Evolutionary conservation across 2,113 vertebrate species (phyloP).

Genomic region (Tragelaphus scriptus): DNA sequence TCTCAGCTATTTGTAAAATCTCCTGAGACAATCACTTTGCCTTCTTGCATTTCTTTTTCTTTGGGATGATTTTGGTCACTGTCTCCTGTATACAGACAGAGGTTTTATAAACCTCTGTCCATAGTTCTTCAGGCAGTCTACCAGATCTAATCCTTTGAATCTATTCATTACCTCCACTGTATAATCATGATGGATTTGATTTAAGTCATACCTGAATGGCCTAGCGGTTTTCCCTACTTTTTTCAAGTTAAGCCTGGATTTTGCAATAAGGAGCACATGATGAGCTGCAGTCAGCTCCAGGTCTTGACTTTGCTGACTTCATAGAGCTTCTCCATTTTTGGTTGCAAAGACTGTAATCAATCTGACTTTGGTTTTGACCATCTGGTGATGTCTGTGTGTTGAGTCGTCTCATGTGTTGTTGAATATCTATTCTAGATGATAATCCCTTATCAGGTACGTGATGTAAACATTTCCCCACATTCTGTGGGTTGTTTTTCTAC

Average conservation of each 20-base stretch:
- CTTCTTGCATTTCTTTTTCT: not conserved
- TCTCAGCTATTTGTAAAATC: not conserved
- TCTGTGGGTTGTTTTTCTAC: not conserved
- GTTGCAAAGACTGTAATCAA: not conserved
- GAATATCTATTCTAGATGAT: not conserved
- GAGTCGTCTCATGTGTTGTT: not conserved
- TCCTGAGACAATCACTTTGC: not conserved
- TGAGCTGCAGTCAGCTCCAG: not conserved
- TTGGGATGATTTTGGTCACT: not conserved
- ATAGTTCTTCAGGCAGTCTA: not conserved
- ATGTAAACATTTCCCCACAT: not conserved
- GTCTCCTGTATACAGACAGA: not conserved
- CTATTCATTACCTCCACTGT: not conserved
- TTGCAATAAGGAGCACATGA: not conserved
- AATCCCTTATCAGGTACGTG: not conserved
- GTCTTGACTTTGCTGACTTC: not conserved
- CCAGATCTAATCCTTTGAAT: not conserved
- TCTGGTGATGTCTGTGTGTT: not conserved
- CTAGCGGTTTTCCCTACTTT: not conserved
- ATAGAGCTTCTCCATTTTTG: not conserved
- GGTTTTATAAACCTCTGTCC: not conserved
- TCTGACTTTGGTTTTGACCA: not conserved
- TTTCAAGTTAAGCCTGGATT: not conserved
- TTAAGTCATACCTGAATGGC: not conserved
- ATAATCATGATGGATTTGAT: not conserved